Percentiles rank a stretch among this genome's conserved stretches.
These are phyloP conservation scores for Sinocyclocheilus grahami DNA, from an alignment of 2,113 vertebrate genomes.

Conservation along the genomic window DNA sequence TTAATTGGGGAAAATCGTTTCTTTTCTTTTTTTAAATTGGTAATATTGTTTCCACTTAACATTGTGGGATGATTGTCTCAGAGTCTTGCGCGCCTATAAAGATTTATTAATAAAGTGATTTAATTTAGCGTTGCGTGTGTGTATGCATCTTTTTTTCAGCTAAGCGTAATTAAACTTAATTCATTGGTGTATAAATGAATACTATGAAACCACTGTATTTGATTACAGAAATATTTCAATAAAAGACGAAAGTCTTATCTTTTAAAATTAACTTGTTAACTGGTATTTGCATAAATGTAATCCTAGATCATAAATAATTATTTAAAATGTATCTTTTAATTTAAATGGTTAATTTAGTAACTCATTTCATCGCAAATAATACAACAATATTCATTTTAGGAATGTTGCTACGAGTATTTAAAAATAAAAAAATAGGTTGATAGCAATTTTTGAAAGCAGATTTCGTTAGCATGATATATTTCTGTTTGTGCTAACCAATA, in stretches of 20 bases:
- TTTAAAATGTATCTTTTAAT: neutral
- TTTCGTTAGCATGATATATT: conserved; percentile 26
- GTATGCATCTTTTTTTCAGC: neutral
- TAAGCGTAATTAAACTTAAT: neutral
- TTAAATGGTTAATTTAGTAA: neutral
- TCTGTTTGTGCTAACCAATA: neutral
- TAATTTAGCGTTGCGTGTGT: neutral
- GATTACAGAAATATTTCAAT: neutral
- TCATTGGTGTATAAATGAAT: neutral
- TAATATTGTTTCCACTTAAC: no score
- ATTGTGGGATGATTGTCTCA: neutral
- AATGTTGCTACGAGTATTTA: neutral
- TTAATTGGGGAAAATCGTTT: neutral
- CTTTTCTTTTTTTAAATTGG: neutral
- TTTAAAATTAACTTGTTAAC: neutral
- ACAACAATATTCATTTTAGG: neutral
- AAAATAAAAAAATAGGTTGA: neutral
- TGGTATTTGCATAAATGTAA: neutral
- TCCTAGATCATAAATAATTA: neutral
- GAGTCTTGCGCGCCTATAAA: neutral
- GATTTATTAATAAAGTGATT: neutral
- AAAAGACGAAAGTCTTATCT: neutral
- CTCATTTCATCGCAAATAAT: neutral
- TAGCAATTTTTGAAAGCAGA: neutral
- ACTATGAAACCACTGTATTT: neutral